Evolutionary conservation across 2,888 invertebrate genomes (phyloP).

Genomic region (Cataglyphis albicans): DNA sequence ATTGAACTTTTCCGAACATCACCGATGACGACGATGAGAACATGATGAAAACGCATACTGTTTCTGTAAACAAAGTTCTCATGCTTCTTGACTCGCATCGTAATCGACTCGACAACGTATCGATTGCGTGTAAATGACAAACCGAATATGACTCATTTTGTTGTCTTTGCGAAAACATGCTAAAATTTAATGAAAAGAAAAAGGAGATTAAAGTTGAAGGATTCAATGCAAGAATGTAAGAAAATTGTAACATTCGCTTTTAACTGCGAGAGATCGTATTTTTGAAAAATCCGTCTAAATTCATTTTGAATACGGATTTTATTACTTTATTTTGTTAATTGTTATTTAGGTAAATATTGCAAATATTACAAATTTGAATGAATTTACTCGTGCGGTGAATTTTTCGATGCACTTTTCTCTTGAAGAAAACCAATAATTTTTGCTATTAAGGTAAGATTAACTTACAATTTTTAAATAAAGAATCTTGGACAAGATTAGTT

Average conservation of each 20-base stretch:
- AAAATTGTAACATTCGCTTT: not conserved
- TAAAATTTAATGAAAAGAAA: not conserved
- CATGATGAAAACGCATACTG: not conserved
- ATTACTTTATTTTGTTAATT: not conserved
- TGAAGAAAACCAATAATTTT: conserved; percentile 24
- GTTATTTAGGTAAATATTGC: not conserved
- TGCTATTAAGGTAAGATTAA: conserved; percentile 5
- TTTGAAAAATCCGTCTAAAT: not conserved
- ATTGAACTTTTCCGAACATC: conserved; percentile 9
- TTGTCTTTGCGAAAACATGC: not conserved
- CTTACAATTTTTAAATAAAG: not conserved
- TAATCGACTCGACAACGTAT: conserved; percentile 3
- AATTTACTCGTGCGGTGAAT: conserved; percentile 8
- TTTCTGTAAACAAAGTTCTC: conserved; percentile 26
- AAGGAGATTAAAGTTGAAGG: not conserved
- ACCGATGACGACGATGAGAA: conserved; percentile 24
- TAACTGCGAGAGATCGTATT: not conserved
- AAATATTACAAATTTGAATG: not conserved
- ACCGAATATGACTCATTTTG: not conserved
- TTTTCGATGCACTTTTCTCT: conserved; percentile 5
- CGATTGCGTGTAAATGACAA: not conserved
- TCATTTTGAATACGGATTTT: not conserved
- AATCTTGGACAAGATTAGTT: not conserved
- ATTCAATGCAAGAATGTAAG: not conserved
- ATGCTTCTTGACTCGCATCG: conserved; percentile 3